A percentile compares a stretch with the other conserved stretches of the same genome.
Conservation (phyloP, 2,113 vertebrate species). For the Actinemys pallida region DNA sequence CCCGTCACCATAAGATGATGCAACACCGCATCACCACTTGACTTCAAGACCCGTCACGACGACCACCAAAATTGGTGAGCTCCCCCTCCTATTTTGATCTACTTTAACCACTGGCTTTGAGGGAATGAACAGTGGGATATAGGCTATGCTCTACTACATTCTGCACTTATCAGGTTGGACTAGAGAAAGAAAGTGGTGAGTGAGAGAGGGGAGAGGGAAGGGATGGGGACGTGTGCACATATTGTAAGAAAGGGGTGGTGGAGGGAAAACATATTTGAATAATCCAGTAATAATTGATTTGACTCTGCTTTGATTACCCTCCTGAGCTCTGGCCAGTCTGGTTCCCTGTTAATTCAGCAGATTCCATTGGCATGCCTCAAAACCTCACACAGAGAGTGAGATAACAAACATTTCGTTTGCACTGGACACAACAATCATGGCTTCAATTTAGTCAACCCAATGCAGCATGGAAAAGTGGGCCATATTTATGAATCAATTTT, state of each 20-base stretch:
- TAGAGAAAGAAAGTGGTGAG: slow-evolving; percentile 44
- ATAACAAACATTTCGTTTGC: slow-evolving; percentile 22
- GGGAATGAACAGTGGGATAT: slow-evolving; percentile 44
- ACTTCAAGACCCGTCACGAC: slow-evolving; percentile 77
- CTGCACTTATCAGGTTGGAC: slow-evolving; percentile 26
- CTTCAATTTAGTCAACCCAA: neutral
- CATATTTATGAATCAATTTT: slow-evolving; percentile 10
- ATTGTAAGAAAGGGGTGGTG: neutral
- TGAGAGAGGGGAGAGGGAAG: slow-evolving; percentile 35
- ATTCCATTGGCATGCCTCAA: slow-evolving; percentile 12
- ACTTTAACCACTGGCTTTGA: slow-evolving; percentile 65
- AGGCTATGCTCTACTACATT: slow-evolving; percentile 29
- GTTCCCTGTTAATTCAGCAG: slow-evolving; percentile 37
- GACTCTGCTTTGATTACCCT: slow-evolving; percentile 34
- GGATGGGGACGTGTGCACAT: slow-evolving; percentile 3
- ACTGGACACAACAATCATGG: slow-evolving; percentile 16
- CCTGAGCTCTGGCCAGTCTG: slow-evolving; percentile 3
- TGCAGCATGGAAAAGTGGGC: neutral
- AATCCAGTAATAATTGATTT: slow-evolving; percentile 8
- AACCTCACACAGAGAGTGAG: slow-evolving; percentile 23
- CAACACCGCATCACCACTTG: slow-evolving; percentile 81
- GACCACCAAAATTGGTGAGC: slow-evolving; percentile 81
- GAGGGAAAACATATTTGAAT: neutral
- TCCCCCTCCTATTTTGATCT: slow-evolving; percentile 67
- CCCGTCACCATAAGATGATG: slow-evolving; percentile 80